Evolutionary conservation across 1,140 invertebrate species (phyloP), one percentile per base, ranked within the genome.

Genomic region (Heliconius hewitsoni): DNA sequence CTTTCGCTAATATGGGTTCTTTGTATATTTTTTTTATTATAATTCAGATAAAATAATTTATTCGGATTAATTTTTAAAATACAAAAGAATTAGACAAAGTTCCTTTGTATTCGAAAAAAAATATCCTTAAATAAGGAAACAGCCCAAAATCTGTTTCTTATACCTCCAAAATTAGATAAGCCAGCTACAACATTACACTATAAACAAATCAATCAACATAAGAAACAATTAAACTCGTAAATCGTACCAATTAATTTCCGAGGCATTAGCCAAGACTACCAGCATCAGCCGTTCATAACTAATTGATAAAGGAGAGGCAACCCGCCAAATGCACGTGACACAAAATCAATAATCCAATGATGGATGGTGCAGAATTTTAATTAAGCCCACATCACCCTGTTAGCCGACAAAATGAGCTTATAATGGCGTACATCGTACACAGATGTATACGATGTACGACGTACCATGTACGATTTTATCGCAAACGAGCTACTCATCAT

Each of bases 341-440:
- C 84, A 92, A 93, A 93, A 93, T 91, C 90, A 93, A 93, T 93
- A 93, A 83, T 77, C 84, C 84, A 78, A 86, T 93, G 91, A 93
- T 93, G 87, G 89, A 93, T 92, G 91, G 85, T 83, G 87, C 81
- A 84, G 86, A 89, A 93, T 92, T 92, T 93, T 93, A 93, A 93
- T 92, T 91, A 93, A 92, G 88, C 87, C 86, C 86, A 85, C 88
- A 91, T 93, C 89, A 90, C 86, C 85, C 85, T 91, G 87, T 88
- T 90, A 89, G 88, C 84, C 86, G 85, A 89, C 89, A 86, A 92
- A 89, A 93, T 91, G 91, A 89, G 89, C 87, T 90, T 91, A 91
- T 91, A 91, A 91, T 92, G 84, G 81, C 84, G 78, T 76, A 83
- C 82, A 82, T 84, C 78, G 77, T 79, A 83, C 79, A 82, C 82